phyloP scores from a whole-genome alignment of 2,888 invertebrate species.

The Epistrophe grossulariae region DNA sequence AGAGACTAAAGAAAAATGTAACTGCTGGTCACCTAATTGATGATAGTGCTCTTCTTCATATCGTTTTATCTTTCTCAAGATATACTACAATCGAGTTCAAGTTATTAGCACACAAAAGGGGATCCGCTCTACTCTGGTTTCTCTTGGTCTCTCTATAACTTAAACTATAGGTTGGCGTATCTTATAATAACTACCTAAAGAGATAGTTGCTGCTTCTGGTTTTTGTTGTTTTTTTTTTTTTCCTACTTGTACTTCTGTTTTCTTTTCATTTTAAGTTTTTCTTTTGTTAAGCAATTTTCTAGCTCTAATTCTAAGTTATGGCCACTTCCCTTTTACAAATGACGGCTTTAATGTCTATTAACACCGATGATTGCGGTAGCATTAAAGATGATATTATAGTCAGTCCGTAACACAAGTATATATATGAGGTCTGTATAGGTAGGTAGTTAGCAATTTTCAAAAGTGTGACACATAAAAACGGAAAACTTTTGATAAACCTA shows the following conservation, averaged over 20 bases:
- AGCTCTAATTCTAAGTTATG: constrained; percentile 63
- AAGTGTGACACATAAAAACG: constrained; percentile 16
- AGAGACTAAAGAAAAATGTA: not conserved
- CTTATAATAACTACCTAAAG: constrained; percentile 21
- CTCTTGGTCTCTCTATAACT: constrained; percentile 1
- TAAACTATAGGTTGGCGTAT: not conserved
- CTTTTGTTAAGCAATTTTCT: constrained; percentile 61
- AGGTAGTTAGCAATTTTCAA: constrained; percentile 22
- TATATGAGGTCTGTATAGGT: not conserved
- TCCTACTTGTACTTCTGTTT: not conserved
- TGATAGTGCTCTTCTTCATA: constrained; percentile 47
- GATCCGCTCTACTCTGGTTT: constrained; percentile 34
- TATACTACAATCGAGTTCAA: constrained; percentile 70
- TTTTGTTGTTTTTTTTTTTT: constrained; percentile 37
- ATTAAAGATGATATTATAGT: not conserved
- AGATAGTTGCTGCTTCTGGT: constrained; percentile 66
- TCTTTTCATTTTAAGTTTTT: constrained; percentile 19
- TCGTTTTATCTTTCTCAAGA: constrained; percentile 44
- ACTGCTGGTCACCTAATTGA: not conserved
- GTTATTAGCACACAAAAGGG: constrained; percentile 74
- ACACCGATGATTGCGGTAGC: constrained; percentile 44
- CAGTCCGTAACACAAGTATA: constrained; percentile 8
- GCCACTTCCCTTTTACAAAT: constrained; percentile 72
- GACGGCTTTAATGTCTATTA: constrained; percentile 54
- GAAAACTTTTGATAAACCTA: not conserved